A percentile compares a stretch with the other conserved stretches of the same genome.
Evolutionary conservation across 1,140 invertebrate genomes (phyloP).

Genomic region (Sinonovacula constricta): DNA sequence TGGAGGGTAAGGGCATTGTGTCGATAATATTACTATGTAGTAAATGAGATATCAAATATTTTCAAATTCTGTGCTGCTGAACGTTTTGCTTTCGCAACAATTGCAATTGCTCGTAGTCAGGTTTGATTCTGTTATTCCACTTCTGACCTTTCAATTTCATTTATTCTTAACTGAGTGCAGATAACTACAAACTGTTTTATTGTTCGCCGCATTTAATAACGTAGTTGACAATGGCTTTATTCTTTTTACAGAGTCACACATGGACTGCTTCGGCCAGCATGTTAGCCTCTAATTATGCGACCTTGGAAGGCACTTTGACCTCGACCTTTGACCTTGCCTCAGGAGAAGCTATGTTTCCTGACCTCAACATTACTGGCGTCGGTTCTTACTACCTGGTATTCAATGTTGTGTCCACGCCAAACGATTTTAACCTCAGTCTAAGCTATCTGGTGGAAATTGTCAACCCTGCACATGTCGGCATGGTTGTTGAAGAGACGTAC

Average conservation of each 20-base stretch:
- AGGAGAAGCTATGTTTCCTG: constrained; percentile 49
- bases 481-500: constrained; percentile 60
- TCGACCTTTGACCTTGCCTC: constrained; percentile 28
- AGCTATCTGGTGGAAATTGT: constrained; percentile 57
- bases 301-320: constrained; percentile 7
- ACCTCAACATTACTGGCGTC: constrained; percentile 59
- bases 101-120: no score
- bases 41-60: no score
- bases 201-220: no score
- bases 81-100: no score
- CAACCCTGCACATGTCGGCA: constrained; percentile 60
- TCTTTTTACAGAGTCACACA: constrained; percentile 39
- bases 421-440: constrained; percentile 28
- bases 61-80: no score
- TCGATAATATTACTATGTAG: no score
- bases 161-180: no score
- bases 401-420: constrained; percentile 18
- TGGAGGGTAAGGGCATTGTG: constrained; percentile 39
- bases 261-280: constrained; percentile 20
- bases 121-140: no score
- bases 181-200: no score
- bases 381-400: constrained; percentile 65
- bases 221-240: no score
- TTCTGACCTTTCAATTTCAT: no score
- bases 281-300: constrained; percentile 17